Conservation (phyloP, 2,113 vertebrate species). For the Seriola dumerili region DNA sequence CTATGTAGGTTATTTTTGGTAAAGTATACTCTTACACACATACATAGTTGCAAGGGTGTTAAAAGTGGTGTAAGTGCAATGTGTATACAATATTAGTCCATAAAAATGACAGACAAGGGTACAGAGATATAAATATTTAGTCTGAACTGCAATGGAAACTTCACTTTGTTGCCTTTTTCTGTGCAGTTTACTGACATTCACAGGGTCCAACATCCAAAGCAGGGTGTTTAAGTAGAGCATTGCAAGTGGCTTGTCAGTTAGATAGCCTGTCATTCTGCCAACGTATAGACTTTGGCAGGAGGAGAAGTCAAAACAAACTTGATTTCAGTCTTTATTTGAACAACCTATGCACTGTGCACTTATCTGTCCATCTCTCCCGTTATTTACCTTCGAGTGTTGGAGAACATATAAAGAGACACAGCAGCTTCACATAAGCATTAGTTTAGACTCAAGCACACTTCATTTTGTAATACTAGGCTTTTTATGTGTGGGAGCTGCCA, state of each 20-base stretch:
- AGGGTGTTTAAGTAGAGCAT: background rate
- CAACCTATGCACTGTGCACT: conserved; percentile 4
- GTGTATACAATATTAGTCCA: background rate
- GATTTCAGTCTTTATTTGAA: conserved; percentile 45
- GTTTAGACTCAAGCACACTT: background rate
- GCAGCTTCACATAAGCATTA: background rate
- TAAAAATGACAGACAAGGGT: conserved; percentile 5
- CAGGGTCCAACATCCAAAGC: conserved; percentile 12
- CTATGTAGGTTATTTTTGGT: background rate
- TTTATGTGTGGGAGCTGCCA: background rate
- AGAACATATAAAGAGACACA: background rate
- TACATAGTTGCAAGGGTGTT: background rate
- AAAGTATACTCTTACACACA: background rate
- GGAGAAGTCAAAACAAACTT: conserved; percentile 52
- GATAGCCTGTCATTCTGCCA: conserved; percentile 22
- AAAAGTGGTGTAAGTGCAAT: background rate
- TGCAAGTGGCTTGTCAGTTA: background rate
- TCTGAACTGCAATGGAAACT: conserved; percentile 27
- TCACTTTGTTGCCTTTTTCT: conserved; percentile 24
- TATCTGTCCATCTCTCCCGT: background rate
- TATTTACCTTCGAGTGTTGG: conserved; percentile 15
- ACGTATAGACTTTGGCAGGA: background rate
- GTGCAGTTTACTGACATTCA: background rate
- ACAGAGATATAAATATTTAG: conserved; percentile 43
- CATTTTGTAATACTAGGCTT: background rate